Conservation (phyloP, 2,113 vertebrate genomes). For the Plotosus lineatus region DNA sequence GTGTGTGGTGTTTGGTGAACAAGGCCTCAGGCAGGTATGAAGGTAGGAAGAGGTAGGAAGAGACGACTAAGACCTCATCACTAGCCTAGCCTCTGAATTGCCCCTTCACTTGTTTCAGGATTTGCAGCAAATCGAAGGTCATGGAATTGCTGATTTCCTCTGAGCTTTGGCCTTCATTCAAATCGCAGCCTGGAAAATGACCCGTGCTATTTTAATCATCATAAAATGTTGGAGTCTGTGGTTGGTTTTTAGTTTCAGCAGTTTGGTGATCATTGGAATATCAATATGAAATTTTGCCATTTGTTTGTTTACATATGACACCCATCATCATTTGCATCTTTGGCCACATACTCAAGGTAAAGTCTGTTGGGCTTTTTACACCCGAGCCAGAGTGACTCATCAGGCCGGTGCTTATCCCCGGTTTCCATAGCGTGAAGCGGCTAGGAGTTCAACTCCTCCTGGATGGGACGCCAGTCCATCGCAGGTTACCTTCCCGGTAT, state of each 20-base stretch:
- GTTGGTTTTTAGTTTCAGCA: not conserved
- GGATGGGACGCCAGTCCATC: no score
- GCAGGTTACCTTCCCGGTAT: no score
- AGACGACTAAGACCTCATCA: constrained; percentile 55
- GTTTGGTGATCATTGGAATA: not conserved
- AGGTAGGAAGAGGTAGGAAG: constrained; percentile 56
- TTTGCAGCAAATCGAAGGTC: constrained; percentile 63
- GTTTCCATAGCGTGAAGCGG: no score
- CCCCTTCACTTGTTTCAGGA: constrained; percentile 62
- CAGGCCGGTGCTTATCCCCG: no score
- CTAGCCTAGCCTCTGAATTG: constrained; percentile 69
- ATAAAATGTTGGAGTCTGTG: not conserved
- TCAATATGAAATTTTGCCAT: not conserved
- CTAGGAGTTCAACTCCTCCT: no score
- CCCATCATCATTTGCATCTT: no score
- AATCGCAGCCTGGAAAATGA: constrained; percentile 28
- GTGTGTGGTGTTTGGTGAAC: constrained; percentile 25
- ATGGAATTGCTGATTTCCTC: constrained; percentile 65
- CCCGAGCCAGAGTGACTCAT: no score
- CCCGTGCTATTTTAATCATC: not conserved
- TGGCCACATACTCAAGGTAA: no score
- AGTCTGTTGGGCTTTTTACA: no score
- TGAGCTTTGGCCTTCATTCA: constrained; percentile 56
- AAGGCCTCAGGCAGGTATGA: constrained; percentile 43
- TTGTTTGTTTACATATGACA: no score